Evolutionary conservation across 2,888 invertebrate species (phyloP), one percentile per base, ranked within the genome.

Genomic region (Apodemia hepburni): DNA sequence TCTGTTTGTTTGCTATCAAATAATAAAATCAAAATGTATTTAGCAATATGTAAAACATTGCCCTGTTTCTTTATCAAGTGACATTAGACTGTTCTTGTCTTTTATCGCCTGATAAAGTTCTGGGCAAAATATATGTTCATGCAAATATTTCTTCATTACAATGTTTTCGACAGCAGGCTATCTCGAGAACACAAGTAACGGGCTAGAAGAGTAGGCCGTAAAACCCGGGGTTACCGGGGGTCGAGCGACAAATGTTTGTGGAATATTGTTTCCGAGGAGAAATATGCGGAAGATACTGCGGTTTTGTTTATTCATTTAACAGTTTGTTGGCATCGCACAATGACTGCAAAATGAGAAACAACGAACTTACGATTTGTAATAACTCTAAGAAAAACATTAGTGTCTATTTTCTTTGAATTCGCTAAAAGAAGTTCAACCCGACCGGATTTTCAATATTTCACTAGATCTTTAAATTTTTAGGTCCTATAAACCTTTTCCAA

Each of bases 271-370:
- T 54, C 54, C 22, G 5, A 45, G 45, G 54, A 15, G 54, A 54
- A 51, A 27, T 15, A 45, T 27, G 54, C 15, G 54, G 54, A 27
- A 54, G 54, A 54, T 54, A 54, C 27, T 27, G 27, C 15, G 54
- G 15, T 54, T 54, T 54, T 29, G 27, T 54, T 27, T 29, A 54
- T 54, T 54, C 42, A 65, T 62, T 38, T 59, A 60, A 54, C 42
- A 47, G 45, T 45, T 12, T n/a, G n/a, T n/a, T 45, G 15, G 15
- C n/a, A 45, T 45, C 42, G 42, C 42, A 45, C 42, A 42, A 42
- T 15, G 15, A 42, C 42, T 42, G 42, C 42, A 42, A 42, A 45
- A 45, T 38, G 38, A 38, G 38, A 38, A 38, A 38, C 38, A 4
- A 12, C 38, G 12, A 38, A 38, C 38, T 38, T 38, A 38, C 38